These are phyloP conservation scores for Eira barbara DNA, from an alignment of 2,113 vertebrate species.

Conservation along the genomic window DNA sequence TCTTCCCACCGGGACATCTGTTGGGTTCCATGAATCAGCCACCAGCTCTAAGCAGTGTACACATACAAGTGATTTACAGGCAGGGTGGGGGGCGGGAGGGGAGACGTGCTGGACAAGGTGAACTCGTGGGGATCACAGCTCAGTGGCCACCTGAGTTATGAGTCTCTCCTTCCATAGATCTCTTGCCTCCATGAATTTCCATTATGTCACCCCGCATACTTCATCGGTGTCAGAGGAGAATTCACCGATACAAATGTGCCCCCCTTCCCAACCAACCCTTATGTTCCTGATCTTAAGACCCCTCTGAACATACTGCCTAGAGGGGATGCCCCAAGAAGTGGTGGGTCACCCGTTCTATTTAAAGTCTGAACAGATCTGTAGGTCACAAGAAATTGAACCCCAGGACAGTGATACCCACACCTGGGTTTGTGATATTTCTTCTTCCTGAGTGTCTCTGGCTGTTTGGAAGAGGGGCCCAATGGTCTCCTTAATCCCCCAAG, in stretches of 20 bases:
- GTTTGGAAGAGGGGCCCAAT: background rate
- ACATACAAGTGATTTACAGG: background rate
- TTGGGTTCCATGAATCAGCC: constrained; percentile 7
- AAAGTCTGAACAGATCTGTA: background rate
- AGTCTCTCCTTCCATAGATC: constrained; percentile 16
- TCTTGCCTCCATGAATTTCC: constrained; percentile 29
- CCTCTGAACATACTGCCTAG: background rate
- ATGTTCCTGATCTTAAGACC: background rate
- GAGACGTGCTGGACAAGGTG: constrained; percentile 27
- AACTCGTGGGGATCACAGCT: constrained; percentile 41
- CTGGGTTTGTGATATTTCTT: background rate
- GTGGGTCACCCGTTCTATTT: background rate
- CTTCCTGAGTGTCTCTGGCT: background rate
- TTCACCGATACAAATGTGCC: background rate
- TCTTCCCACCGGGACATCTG: background rate
- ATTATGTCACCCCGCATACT: background rate
- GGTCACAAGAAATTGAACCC: background rate
- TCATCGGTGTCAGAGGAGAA: background rate
- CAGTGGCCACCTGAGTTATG: constrained; percentile 64
- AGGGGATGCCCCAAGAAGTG: background rate
- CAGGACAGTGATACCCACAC: background rate
- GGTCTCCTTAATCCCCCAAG: background rate
- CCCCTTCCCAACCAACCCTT: background rate
- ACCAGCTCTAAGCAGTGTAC: background rate
- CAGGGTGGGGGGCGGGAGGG: background rate